A percentile compares a stretch with the other conserved stretches of the same genome.
These are phyloP conservation scores for Luscinia megarhynchos DNA, from an alignment of 2,797 vertebrate genomes.

Conservation along the genomic window DNA sequence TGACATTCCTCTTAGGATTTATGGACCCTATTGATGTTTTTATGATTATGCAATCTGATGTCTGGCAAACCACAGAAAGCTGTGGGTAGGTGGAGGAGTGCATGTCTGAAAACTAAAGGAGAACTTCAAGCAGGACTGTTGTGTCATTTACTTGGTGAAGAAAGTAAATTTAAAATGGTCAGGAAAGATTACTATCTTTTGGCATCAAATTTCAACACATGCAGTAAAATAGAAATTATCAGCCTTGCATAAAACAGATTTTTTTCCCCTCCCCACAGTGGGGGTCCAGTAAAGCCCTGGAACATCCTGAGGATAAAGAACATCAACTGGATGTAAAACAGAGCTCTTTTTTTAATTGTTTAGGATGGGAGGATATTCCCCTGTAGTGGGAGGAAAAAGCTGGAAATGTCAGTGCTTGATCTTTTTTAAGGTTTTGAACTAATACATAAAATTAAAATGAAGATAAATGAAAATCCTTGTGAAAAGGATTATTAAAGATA, in stretches of 20 bases:
- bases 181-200: constrained; percentile 72
- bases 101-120: constrained; percentile 20
- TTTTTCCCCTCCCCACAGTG: neutral
- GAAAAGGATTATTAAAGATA: constrained; percentile 15
- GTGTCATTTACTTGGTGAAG: neutral
- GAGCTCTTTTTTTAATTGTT: constrained; percentile 33
- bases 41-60: neutral
- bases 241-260: constrained; percentile 14
- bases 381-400: constrained; percentile 17
- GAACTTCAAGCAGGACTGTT: neutral
- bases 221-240: constrained; percentile 62
- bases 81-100: neutral
- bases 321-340: constrained; percentile 63
- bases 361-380: constrained; percentile 18
- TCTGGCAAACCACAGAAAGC: constrained; percentile 4
- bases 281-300: constrained; percentile 46
- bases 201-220: constrained; percentile 62
- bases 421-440: constrained; percentile 28
- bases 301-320: constrained; percentile 24
- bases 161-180: constrained; percentile 62
- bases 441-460: constrained; percentile 35
- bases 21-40: constrained; percentile 2
- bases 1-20: neutral
- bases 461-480: constrained; percentile 15
- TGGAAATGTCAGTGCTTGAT: constrained; percentile 29